Evolutionary conservation across 1,140 invertebrate species (phyloP).

Genomic region (Hermatobates lingyangjiaoensis): DNA sequence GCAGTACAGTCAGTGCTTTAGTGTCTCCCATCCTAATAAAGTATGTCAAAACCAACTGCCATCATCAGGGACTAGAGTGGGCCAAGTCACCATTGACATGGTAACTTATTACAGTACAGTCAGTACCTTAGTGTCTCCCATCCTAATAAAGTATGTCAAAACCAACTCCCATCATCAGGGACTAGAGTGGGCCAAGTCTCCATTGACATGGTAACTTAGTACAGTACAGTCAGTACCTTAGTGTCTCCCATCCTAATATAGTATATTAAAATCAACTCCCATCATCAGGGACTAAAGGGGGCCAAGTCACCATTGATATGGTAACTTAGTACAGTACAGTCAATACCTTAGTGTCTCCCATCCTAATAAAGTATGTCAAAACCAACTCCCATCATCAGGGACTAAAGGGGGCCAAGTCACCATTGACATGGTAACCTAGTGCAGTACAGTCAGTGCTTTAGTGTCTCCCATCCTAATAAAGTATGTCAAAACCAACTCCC

Average conservation of each 20-base stretch:
- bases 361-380: not conserved
- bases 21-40: not conserved
- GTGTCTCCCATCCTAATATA: not conserved
- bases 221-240: not conserved
- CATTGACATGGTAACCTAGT: conserved; percentile 66
- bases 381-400: conserved; percentile 10
- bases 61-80: not conserved
- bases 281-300: not conserved
- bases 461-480: not conserved
- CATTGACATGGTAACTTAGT: conserved; percentile 66
- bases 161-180: conserved; percentile 10
- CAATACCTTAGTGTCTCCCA: not conserved
- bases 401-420: conserved; percentile 88
- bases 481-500: not conserved
- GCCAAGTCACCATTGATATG: not conserved
- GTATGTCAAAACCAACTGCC: not conserved
- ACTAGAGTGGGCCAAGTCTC: conserved; percentile 88
- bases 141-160: not conserved
- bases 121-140: not conserved
- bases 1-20: not conserved
- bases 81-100: not conserved
- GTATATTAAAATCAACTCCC: not conserved
- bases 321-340: not conserved
- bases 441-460: not conserved
- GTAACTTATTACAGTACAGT: not conserved